Base-by-base conservation (phyloP, 1,140 invertebrate species). In the Asbolus verrucosus region DNA sequence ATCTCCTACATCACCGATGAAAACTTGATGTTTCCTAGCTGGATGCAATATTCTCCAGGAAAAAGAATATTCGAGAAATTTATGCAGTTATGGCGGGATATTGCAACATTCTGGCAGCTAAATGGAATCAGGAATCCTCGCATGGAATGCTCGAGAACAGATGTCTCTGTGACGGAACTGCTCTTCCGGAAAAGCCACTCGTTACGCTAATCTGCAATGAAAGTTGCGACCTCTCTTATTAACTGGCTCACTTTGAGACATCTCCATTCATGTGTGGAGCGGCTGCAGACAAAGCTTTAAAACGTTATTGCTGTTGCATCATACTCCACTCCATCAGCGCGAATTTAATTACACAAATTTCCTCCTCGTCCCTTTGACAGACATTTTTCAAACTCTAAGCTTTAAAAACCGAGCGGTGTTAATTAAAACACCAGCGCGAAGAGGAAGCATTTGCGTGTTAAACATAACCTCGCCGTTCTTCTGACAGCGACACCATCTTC, bases 101-200 rank as follows among this genome's bases (percentile, higher is more conserved):
- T 24, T 54, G 46, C 46, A 54, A 54, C 46, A 11, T 54, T 46
- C 46, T 54, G 46, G 27, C 46, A 54, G 54, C 38, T 46, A 46
- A 71, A 68, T 68, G 33, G 65, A 68, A 68, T 71, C 61, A 62
- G 66, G 41, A 71, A 68, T 61, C 24, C 62, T 67, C 38, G 27
- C 60, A 43, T 61, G 68, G n/a, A n/a, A n/a, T 67, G 39, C 65
- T 72, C 68, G 54, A 54, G 46, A 60, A 68, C 70, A 71, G 70
- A 71, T 71, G 70, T 71, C 65, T 61, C 46, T 67, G 21, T 71
- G 65, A 38, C n/a, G n/a, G 65, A 61, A 68, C 36, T 62, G 65
- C 27, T 50, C 65, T 66, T 46, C 39, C 43, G 63, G 62, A 59
- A 46, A 71, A 33, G 30, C 30, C 59, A 36, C 46, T 71, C 36